Base-by-base conservation (phyloP, 2,888 invertebrate species). In the Tipula unca region DNA sequence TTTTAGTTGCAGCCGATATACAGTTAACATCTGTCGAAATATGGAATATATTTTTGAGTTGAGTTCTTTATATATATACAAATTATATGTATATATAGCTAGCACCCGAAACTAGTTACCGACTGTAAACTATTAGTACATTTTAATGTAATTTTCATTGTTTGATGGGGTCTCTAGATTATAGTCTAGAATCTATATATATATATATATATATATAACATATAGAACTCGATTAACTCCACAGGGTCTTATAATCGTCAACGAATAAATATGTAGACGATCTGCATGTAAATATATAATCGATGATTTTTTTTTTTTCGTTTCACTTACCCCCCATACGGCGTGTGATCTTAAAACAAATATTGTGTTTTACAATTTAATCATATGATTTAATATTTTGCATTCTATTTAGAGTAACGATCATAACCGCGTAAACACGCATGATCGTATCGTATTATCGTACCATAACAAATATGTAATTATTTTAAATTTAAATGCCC, bases 1-100 rank as follows among this genome's bases (percentile, higher is more conserved):
- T 69, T 69, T 69, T 69, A 69, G 69, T 69, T 69, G 69, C 69
- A 69, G 69, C 69, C 69, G 69, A 69, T 69, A 69, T 69, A 69
- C 69, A 69, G 69, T 69, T 69, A 69, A 69, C 69, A 69, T 69
- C 69, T 69, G 69, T 69, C 69, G 69, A 69, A 69, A 69, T 69
- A 69, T 69, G 69, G 25, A 69, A 69, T 69, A 69, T 10, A 69
- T 69, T 69, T 69, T 10, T 20, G 25, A 69, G 69, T 69, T 69
- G 69, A 69, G 25, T 69, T 69, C 10, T 25, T 69, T 69, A 25
- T 69, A 10, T 54, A 54, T 17, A 17, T 54, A 48, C 10, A 36
- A 3, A 39, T 10, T 39, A n/a, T 69, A 13, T 20, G n/a, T n/a
- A n/a, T n/a, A n/a, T n/a, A n/a, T n/a, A n/a, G n/a, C n/a, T n/a